Percentiles rank a stretch among this genome's conserved stretches.
phyloP scores from a whole-genome alignment of 2,797 vertebrate genomes.

The Phoxinus dragarum region DNA sequence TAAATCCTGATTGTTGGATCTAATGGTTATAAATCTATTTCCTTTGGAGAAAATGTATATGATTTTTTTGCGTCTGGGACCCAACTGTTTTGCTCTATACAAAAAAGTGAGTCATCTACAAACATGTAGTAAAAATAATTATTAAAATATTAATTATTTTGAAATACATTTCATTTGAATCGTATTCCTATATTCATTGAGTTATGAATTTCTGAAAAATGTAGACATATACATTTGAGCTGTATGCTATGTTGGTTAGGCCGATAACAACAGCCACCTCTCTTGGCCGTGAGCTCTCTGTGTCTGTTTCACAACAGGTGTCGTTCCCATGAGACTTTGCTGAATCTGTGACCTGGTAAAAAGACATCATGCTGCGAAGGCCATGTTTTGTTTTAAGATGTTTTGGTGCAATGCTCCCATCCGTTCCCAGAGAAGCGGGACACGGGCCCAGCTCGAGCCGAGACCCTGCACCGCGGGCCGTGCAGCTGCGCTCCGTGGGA shows the following conservation, averaged over 20 bases:
- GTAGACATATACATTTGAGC: background rate
- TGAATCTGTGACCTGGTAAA: constrained; percentile 35
- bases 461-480: constrained; percentile 18
- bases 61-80: too few relatives aligned
- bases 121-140: too few relatives aligned
- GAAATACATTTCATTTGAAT: background rate
- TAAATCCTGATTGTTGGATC: too few relatives aligned
- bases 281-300: background rate
- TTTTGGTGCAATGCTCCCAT: constrained; percentile 26
- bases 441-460: constrained; percentile 21
- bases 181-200: background rate
- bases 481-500: constrained; percentile 47
- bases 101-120: too few relatives aligned
- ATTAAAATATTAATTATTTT: too few relatives aligned
- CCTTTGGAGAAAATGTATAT: background rate
- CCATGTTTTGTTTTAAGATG: constrained; percentile 36
- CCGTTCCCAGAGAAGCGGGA: constrained; percentile 23
- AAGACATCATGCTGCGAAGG: constrained; percentile 10
- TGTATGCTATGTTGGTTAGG: background rate
- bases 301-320: constrained; percentile 16
- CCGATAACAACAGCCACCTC: background rate
- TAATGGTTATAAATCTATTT: too few relatives aligned
- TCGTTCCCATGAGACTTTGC: constrained; percentile 37
- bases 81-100: too few relatives aligned
- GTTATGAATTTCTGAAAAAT: background rate